Evolutionary conservation across 2,797 vertebrate species (phyloP), one percentile per base, ranked within the genome.

Genomic region (Echiichthys vipera): DNA sequence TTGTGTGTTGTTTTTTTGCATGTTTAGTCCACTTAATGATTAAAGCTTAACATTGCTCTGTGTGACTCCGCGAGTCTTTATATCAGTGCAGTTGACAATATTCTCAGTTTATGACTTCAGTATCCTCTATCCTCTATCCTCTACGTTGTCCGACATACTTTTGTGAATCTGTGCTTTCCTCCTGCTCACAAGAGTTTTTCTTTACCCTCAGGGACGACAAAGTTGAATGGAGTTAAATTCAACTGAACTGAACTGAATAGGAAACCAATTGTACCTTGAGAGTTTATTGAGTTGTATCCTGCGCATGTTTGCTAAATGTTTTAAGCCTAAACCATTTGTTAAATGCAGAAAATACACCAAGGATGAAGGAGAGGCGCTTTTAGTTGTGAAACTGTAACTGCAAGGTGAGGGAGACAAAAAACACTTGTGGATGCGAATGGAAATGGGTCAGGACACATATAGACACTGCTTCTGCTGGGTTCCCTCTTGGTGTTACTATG

Each of bases 401-500:
- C 84, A 80, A 86, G 83, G 75, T 84, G 85, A 89, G 83, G 71
- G 80, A 91, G 88, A 91, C 73, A 90, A 92, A 90, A 92, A 92
- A 87, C 83, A 87, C 92, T 91, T 93, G 83, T 88, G 86, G 89
- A 91, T 85, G 88, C 89, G 86, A 93, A 89, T 84, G 84, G 93
- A 92, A 87, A 94, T 93, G 92, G 92, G 88, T 94, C 90, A 94
- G 91, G 92, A 94, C 90, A 93, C 93, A 91, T 93, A 92, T 71
- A 92, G 85, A 94, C 83, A 87, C 85, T 89, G 85, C 81, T 87
- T 93, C 88, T 81, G 80, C 91, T 92, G 79, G 92, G 90, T 90
- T 94, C 78, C 88, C 90, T 90, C 83, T 84, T 55, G 66, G 87
- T 93, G 94, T 95, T 95, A 94, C 95, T 93, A 95, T 95, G 94